Conservation (phyloP, 2,113 vertebrate species). For the Fulmarus glacialis region DNA sequence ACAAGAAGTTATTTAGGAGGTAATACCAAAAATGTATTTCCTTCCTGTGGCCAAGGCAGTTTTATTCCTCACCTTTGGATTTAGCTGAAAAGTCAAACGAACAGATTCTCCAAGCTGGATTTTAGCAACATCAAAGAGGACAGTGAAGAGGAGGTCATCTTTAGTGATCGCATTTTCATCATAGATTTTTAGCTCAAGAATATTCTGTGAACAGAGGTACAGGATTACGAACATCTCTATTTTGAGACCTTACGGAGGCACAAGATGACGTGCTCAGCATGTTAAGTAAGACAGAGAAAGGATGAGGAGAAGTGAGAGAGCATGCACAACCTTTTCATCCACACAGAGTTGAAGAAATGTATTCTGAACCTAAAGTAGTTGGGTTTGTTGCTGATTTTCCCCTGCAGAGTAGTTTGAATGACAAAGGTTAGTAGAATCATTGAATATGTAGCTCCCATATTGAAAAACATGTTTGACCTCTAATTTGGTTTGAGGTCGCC, state of each 20-base stretch:
- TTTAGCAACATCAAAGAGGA: slow-evolving; percentile 74
- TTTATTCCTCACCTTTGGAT: slow-evolving; percentile 42
- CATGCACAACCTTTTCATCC: background rate
- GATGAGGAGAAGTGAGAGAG: background rate
- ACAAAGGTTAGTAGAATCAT: background rate
- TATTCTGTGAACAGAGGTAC: slow-evolving; percentile 62
- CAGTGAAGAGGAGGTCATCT: slow-evolving; percentile 69
- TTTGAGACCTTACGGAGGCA: background rate
- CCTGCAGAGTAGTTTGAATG: background rate
- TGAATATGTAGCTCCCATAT: background rate
- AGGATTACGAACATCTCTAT: background rate
- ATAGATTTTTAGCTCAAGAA: slow-evolving; percentile 75
- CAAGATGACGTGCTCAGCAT: background rate
- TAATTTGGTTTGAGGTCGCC: background rate
- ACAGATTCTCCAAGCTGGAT: slow-evolving; percentile 64
- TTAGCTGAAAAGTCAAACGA: background rate
- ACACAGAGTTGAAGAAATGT: background rate
- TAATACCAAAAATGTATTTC: background rate
- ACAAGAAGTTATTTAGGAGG: background rate
- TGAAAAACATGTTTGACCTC: background rate
- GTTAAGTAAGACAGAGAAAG: background rate
- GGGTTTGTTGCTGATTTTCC: background rate
- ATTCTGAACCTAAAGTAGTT: background rate
- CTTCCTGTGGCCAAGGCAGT: background rate
- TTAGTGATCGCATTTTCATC: slow-evolving; percentile 65